Percentiles rank a stretch among this genome's conserved stretches.
phyloP scores from a whole-genome alignment of 2,113 vertebrate genomes.

The Plotosus lineatus region DNA sequence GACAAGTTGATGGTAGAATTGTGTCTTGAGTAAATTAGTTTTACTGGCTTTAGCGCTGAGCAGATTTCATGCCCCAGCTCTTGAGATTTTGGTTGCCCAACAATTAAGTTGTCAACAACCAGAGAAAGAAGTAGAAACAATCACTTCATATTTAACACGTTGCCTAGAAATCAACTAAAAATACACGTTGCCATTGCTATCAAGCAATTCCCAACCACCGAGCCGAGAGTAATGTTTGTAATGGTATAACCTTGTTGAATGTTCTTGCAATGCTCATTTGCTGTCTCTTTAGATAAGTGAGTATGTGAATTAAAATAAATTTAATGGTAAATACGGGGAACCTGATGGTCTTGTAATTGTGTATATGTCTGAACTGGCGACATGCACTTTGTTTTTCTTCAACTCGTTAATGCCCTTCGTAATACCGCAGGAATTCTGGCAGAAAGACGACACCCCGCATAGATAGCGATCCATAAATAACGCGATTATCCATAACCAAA shows the following conservation, averaged over 20 bases:
- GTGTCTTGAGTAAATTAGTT: background rate
- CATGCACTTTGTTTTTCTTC: constrained; percentile 38
- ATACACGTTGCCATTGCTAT: background rate
- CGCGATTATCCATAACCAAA: constrained; percentile 48
- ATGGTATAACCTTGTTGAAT: too few species aligned
- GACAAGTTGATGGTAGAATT: background rate
- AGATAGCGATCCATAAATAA: constrained; percentile 26
- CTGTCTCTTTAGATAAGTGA: too few species aligned
- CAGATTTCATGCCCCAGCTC: background rate
- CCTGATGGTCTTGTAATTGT: background rate
- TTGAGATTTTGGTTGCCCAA: background rate
- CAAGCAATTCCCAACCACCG: background rate
- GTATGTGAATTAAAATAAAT: too few species aligned
- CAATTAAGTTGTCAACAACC: background rate
- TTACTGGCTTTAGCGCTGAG: background rate
- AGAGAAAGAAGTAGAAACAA: background rate
- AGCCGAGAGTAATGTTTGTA: background rate
- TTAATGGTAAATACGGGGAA: background rate
- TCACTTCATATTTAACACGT: too few species aligned
- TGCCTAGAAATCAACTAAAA: too few species aligned
- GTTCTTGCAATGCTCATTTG: too few species aligned
- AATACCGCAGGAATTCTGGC: constrained; percentile 21
- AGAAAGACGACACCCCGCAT: constrained; percentile 8
- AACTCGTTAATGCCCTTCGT: constrained; percentile 26
- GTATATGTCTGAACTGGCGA: constrained; percentile 20